phyloP scores from a whole-genome alignment of 2,797 vertebrate genomes.

The Picus viridis region DNA sequence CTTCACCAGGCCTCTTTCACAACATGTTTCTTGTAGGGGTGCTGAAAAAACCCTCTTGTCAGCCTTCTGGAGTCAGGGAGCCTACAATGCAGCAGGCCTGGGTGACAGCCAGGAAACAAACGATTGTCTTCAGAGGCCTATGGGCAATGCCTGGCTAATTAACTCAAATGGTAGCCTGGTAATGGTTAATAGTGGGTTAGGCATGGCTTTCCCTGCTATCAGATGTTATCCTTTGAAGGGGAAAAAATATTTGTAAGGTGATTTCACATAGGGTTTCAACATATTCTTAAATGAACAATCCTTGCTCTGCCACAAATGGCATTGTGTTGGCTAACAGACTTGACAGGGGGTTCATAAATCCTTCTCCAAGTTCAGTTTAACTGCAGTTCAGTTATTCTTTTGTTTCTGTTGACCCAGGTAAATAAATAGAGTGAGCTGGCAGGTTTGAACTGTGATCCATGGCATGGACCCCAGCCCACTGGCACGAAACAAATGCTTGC shows the following conservation, averaged over 20 bases:
- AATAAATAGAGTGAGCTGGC: slow-evolving; percentile 65
- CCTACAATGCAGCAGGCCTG: slow-evolving; percentile 17
- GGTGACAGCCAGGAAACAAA: slow-evolving; percentile 48
- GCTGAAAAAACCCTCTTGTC: background rate
- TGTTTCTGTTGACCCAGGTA: slow-evolving; percentile 69
- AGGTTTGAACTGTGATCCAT: slow-evolving; percentile 68
- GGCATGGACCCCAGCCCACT: slow-evolving; percentile 38
- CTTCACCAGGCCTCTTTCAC: slow-evolving; percentile 5
- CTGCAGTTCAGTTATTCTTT: slow-evolving; percentile 57
- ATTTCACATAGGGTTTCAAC: slow-evolving; percentile 67
- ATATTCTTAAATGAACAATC: slow-evolving; percentile 55
- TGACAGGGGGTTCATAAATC: slow-evolving; percentile 62
- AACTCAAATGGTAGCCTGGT: slow-evolving; percentile 41
- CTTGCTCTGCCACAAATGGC: slow-evolving; percentile 54
- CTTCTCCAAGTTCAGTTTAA: slow-evolving; percentile 62
- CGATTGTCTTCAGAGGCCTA: slow-evolving; percentile 49
- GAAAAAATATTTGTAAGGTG: slow-evolving; percentile 72
- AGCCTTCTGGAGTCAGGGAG: slow-evolving; percentile 28
- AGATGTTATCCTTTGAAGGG: slow-evolving; percentile 64
- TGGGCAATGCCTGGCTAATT: slow-evolving; percentile 55
- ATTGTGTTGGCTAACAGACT: slow-evolving; percentile 64
- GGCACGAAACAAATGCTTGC: slow-evolving; percentile 63
- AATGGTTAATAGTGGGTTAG: slow-evolving; percentile 50
- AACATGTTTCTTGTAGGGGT: background rate
- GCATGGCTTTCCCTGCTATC: slow-evolving; percentile 39